Conservation (phyloP, 2,797 vertebrate genomes). For the Decapterus maruadsi region DNA sequence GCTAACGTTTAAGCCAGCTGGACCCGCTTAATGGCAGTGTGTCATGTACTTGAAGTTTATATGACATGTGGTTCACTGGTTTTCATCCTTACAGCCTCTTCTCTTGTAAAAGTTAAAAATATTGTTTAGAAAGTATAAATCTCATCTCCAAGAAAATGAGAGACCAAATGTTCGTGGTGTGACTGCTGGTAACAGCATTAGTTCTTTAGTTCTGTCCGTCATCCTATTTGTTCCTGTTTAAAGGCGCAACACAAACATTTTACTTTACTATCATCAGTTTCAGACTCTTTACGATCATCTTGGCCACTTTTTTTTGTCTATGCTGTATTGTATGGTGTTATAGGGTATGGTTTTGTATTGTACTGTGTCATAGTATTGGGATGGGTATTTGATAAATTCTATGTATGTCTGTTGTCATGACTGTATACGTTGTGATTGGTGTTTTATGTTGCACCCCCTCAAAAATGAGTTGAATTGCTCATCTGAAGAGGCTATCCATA, state of each 20-base stretch:
- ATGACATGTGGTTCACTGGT: neutral
- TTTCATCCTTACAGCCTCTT: neutral
- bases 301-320: no score
- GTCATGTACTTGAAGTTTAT: neutral
- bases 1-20: neutral
- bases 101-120: neutral
- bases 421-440: no score
- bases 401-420: no score
- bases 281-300: neutral
- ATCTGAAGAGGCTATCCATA: no score
- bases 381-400: no score
- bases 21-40: neutral
- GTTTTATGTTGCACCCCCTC: no score
- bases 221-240: neutral
- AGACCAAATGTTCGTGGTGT: neutral
- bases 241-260: neutral
- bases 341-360: no score
- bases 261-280: neutral
- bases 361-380: no score
- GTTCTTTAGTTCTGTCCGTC: no score
- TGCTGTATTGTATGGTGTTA: no score
- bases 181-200: neutral
- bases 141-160: neutral
- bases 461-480: no score
- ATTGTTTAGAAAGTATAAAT: neutral